phyloP scores from a whole-genome alignment of 2,113 vertebrate genomes.

The Megaleporinus macrocephalus region DNA sequence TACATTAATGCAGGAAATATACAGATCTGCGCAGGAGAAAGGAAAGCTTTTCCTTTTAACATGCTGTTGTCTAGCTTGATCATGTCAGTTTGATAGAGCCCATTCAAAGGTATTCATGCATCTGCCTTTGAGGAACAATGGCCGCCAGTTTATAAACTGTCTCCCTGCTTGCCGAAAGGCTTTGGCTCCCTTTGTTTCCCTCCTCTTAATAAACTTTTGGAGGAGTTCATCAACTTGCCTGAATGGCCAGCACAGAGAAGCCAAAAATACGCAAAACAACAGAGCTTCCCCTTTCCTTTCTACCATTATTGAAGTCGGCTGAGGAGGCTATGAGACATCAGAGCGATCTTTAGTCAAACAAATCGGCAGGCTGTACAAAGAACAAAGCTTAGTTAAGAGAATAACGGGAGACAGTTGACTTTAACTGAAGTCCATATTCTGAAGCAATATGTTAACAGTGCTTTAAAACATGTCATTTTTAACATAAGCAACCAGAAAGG shows the following conservation, averaged over 20 bases:
- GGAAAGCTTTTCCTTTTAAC: slow-evolving; percentile 85
- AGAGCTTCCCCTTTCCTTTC: slow-evolving; percentile 70
- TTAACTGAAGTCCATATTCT: not conserved
- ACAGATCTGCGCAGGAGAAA: slow-evolving; percentile 76
- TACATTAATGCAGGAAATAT: slow-evolving; percentile 89
- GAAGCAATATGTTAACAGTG: too few species aligned
- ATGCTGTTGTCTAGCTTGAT: slow-evolving; percentile 94
- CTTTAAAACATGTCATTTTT: not conserved
- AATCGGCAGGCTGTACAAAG: slow-evolving; percentile 45
- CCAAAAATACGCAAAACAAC: slow-evolving; percentile 82
- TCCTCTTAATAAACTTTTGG: slow-evolving; percentile 97
- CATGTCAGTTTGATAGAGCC: slow-evolving; percentile 93
- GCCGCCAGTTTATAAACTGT: slow-evolving; percentile 91
- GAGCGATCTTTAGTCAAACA: slow-evolving; percentile 62
- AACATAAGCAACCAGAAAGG: not conserved
- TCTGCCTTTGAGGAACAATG: slow-evolving; percentile 89
- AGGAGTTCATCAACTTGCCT: slow-evolving; percentile 96
- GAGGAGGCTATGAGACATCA: slow-evolving; percentile 56
- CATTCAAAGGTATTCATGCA: slow-evolving; percentile 97
- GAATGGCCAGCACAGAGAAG: slow-evolving; percentile 87
- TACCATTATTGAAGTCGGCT: slow-evolving; percentile 57
- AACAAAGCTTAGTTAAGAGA: slow-evolving; percentile 48
- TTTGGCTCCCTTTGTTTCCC: slow-evolving; percentile 86
- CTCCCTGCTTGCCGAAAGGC: slow-evolving; percentile 86
- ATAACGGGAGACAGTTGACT: slow-evolving; percentile 50